These are phyloP conservation scores for Malurus splendens DNA, from an alignment of 2,797 vertebrate species.

Conservation along the genomic window DNA sequence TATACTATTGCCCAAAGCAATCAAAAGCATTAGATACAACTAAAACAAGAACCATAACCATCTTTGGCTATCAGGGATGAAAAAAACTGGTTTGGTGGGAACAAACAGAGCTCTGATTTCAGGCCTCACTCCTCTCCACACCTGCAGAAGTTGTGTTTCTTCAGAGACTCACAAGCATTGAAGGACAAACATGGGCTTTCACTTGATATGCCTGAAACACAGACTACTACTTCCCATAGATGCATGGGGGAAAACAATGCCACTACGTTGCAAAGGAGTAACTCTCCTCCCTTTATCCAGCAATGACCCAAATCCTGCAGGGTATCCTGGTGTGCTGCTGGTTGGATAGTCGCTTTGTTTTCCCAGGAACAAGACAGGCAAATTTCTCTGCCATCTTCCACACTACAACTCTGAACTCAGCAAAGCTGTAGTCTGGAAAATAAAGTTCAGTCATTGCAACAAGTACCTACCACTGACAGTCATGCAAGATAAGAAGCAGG, in stretches of 20 bases:
- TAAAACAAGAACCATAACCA: not conserved
- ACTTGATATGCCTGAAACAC: not conserved
- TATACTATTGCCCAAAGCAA: not conserved
- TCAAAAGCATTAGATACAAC: not conserved
- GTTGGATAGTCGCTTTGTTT: not conserved
- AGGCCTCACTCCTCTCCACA: not conserved
- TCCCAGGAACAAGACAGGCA: not conserved
- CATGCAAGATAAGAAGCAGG: not conserved
- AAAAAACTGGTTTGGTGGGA: not conserved
- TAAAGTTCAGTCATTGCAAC: not conserved
- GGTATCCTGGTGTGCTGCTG: not conserved
- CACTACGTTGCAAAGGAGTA: not conserved
- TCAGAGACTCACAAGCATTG: fast-evolving
- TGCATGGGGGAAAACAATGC: fast-evolving
- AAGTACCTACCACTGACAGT: not conserved
- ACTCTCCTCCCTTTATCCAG: not conserved
- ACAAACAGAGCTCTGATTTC: not conserved
- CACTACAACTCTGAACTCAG: not conserved
- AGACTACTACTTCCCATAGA: fast-evolving
- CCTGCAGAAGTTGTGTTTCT: not conserved
- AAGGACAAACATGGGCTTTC: not conserved
- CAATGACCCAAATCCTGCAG: not conserved
- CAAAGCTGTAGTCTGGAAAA: not conserved
- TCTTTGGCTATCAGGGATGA: not conserved
- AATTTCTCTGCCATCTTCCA: not conserved